Percentiles rank a stretch among this genome's conserved stretches.
Evolutionary conservation across 2,797 vertebrate species (phyloP).

Genomic region (Lepus townsendii): DNA sequence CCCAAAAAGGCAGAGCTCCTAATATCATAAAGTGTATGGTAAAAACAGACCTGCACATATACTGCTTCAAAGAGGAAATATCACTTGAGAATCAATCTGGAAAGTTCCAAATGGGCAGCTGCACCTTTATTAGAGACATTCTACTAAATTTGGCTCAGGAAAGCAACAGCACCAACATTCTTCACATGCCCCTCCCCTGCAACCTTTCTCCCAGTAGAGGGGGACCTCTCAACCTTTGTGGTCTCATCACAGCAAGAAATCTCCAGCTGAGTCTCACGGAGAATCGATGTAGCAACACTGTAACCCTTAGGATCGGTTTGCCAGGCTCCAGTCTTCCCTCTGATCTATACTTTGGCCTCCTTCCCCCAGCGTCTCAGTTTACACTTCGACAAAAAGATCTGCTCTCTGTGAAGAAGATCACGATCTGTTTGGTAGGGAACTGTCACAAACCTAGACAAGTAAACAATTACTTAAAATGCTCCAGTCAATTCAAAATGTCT

Average conservation of each 20-base stretch:
- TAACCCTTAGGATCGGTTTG: neutral
- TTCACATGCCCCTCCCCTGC: rapidly evolving
- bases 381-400: slow-evolving; percentile 21
- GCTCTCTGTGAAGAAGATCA: slow-evolving; percentile 28
- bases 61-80: neutral
- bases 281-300: neutral
- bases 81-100: neutral
- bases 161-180: neutral
- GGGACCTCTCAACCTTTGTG: neutral
- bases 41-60: neutral
- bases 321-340: neutral
- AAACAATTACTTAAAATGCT: slow-evolving; percentile 16
- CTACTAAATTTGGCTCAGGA: neutral
- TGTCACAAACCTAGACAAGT: neutral
- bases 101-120: neutral
- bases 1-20: neutral
- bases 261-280: neutral
- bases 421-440: slow-evolving; percentile 22
- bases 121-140: neutral
- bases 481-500: slow-evolving; percentile 25
- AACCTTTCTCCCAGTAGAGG: neutral
- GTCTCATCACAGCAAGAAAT: neutral
- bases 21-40: neutral
- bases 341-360: neutral
- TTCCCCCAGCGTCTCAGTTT: neutral